A percentile compares a stretch with the other conserved stretches of the same genome.
These are phyloP conservation scores for Mimas tiliae DNA, from an alignment of 2,888 invertebrate species.

Conservation along the genomic window DNA sequence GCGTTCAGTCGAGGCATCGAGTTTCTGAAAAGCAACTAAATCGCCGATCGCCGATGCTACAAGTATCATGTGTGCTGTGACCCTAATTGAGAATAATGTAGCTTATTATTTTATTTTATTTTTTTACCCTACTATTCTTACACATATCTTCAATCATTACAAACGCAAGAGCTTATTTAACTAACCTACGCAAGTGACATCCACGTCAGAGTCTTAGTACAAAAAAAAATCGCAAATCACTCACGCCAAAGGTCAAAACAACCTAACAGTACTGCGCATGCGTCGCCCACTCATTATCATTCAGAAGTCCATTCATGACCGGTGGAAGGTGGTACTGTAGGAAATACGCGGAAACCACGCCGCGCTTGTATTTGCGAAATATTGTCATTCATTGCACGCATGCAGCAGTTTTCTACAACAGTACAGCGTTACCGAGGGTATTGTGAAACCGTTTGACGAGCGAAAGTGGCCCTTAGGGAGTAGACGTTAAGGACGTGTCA, in stretches of 20 bases:
- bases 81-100: too few relatives aligned
- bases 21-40: too few relatives aligned
- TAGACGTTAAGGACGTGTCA: not conserved
- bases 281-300: conserved; percentile 57
- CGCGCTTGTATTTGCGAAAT: conserved; percentile 74
- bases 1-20: too few relatives aligned
- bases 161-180: too few relatives aligned
- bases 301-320: conserved; percentile 75
- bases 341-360: conserved; percentile 80
- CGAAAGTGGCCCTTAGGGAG: conserved; percentile 19
- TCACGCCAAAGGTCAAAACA: not conserved
- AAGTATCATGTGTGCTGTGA: too few relatives aligned
- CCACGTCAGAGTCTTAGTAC: not conserved
- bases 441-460: conserved; percentile 5
- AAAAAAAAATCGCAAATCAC: conserved; percentile 13
- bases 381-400: conserved; percentile 70
- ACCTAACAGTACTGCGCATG: conserved; percentile 15
- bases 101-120: too few relatives aligned
- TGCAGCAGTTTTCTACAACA: conserved; percentile 69
- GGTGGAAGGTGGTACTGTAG: conserved; percentile 63
- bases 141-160: too few relatives aligned
- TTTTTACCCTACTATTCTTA: too few relatives aligned
- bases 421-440: not conserved
- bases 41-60: too few relatives aligned
- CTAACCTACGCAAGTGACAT: too few relatives aligned